These are phyloP conservation scores for Labeo catla DNA, from an alignment of 2,113 vertebrate species.

Conservation along the genomic window DNA sequence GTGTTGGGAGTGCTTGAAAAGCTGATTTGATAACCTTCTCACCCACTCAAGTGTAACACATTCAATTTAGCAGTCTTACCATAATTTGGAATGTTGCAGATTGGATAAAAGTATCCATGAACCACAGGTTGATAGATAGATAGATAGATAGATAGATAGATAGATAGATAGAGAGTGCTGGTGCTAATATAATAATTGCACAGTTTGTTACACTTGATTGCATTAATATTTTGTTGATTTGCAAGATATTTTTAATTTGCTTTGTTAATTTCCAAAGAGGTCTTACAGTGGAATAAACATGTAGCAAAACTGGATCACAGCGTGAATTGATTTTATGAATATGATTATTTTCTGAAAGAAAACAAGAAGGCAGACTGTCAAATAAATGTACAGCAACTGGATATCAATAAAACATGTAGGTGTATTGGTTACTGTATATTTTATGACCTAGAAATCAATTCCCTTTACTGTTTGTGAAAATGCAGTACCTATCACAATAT, in stretches of 20 bases:
- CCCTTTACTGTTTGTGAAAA: neutral
- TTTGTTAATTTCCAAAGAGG: neutral
- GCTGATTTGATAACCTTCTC: conserved; percentile 34
- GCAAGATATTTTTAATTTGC: neutral
- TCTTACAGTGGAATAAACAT: neutral
- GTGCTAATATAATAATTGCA: conserved; percentile 1
- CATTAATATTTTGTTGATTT: neutral
- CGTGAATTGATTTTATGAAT: neutral
- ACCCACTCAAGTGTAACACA: conserved; percentile 12
- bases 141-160: too few relatives aligned
- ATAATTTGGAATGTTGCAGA: neutral
- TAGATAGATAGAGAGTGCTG: too few relatives aligned
- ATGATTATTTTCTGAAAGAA: conserved; percentile 8
- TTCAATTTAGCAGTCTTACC: neutral
- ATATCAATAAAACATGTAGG: neutral
- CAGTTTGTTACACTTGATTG: neutral
- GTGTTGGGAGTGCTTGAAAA: conserved; percentile 11
- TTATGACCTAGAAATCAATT: neutral
- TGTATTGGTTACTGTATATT: neutral
- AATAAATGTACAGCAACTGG: neutral
- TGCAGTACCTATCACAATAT: neutral
- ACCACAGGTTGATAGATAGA: neutral
- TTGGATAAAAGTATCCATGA: neutral
- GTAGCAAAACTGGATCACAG: neutral
- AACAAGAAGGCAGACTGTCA: neutral